Conservation (phyloP, 2,888 invertebrate species). For the Lepetodrilus schrolli region DNA sequence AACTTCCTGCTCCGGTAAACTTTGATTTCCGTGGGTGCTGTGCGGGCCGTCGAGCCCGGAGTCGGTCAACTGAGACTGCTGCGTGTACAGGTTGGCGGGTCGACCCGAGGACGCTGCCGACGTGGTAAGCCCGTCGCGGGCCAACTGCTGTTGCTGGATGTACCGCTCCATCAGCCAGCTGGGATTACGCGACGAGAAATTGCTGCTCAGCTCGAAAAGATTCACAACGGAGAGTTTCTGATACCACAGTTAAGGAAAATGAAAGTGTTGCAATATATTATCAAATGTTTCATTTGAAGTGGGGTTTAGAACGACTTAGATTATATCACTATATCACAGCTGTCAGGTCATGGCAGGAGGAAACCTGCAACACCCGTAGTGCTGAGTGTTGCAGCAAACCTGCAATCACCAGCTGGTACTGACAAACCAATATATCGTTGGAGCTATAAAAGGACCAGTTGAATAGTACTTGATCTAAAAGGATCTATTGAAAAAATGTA, state of each 20-base stretch:
- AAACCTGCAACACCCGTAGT: too few relatives aligned
- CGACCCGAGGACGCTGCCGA: conserved; percentile 56
- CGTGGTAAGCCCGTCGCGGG: conserved; percentile 48
- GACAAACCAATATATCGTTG: too few relatives aligned
- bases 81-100: conserved; percentile 41
- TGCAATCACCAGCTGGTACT: too few relatives aligned
- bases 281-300: too few relatives aligned
- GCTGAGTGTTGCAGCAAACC: too few relatives aligned
- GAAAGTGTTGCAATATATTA: neutral
- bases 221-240: conserved; percentile 73
- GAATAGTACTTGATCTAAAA: too few relatives aligned
- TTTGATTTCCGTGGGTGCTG: conserved; percentile 4
- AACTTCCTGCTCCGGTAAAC: conserved; percentile 32
- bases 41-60: conserved; percentile 25
- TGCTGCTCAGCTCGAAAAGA: conserved; percentile 72
- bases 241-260: conserved; percentile 23
- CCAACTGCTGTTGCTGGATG: conserved; percentile 62
- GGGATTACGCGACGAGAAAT: conserved; percentile 64
- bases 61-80: conserved; percentile 1
- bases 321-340: too few relatives aligned
- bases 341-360: too few relatives aligned
- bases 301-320: too few relatives aligned
- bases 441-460: too few relatives aligned
- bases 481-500: too few relatives aligned
- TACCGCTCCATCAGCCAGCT: conserved; percentile 71